A percentile compares a stretch with the other conserved stretches of the same genome.
Conservation (phyloP, 2,113 vertebrate genomes). For the Sula dactylatra region DNA sequence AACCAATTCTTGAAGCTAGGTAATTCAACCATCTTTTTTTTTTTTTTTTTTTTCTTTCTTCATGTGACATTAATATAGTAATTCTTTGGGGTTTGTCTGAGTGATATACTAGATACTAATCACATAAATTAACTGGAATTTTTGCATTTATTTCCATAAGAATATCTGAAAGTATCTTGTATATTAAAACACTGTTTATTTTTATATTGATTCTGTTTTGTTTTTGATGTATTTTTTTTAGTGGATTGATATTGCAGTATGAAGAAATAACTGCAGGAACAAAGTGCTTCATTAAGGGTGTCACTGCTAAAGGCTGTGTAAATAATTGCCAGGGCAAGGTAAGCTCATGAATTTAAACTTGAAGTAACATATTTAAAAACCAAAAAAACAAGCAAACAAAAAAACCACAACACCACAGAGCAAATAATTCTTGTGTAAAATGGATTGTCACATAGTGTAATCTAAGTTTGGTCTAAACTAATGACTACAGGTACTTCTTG, state of each 20-base stretch:
- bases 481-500: not conserved
- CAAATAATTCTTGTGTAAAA: not conserved
- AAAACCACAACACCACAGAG: not conserved
- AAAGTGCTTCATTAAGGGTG: constrained; percentile 75
- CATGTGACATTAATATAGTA: not conserved
- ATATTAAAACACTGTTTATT: not conserved
- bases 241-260: constrained; percentile 80
- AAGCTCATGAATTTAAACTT: constrained; percentile 18
- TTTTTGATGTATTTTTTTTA: constrained; percentile 45
- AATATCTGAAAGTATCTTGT: not conserved
- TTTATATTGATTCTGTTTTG: not conserved
- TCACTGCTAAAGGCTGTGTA: constrained; percentile 80
- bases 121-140: not conserved
- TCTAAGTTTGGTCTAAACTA: not conserved
- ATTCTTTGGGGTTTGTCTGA: not conserved
- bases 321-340: constrained; percentile 84
- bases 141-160: not conserved
- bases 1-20: constrained; percentile 81
- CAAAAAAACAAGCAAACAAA: too few relatives aligned
- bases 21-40: constrained; percentile 15
- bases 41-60: not conserved
- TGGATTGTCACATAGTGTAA: not conserved
- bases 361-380: not conserved
- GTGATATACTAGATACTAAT: not conserved
- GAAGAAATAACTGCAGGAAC: constrained; percentile 63